A percentile compares a stretch with the other conserved stretches of the same genome.
Conservation (phyloP, 1,140 invertebrate species). For the Dreissena rostriformis region DNA sequence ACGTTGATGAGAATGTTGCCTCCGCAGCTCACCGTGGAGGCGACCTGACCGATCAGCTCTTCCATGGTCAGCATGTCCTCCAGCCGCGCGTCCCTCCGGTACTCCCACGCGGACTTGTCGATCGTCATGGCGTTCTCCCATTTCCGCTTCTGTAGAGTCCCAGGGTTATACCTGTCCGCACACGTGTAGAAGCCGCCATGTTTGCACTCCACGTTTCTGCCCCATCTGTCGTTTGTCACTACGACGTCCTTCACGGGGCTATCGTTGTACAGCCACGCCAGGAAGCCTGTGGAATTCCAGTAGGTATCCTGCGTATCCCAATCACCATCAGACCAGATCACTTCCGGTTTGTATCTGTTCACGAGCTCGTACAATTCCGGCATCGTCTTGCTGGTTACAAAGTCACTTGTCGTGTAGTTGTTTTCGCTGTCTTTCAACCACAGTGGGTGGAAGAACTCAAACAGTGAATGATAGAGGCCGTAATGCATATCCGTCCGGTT, state of each 20-base stretch:
- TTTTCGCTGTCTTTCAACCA: constrained; percentile 89
- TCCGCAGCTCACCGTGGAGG: constrained; percentile 91
- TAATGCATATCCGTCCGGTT: constrained; percentile 87
- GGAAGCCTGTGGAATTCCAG: background rate
- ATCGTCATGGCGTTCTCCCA: constrained; percentile 89
- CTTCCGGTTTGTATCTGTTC: constrained; percentile 19
- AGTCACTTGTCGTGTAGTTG: constrained; percentile 86
- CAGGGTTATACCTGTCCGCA: constrained; percentile 92
- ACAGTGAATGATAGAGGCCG: constrained; percentile 94
- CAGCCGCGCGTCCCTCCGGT: constrained; percentile 86
- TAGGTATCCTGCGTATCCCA: constrained; percentile 10
- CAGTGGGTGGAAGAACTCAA: constrained; percentile 95
- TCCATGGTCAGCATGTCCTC: constrained; percentile 87
- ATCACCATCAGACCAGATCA: constrained; percentile 27
- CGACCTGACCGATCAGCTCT: constrained; percentile 88
- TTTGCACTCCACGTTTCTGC: constrained; percentile 87
- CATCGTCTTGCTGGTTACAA: constrained; percentile 81
- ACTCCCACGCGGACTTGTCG: constrained; percentile 90
- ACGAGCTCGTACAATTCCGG: constrained; percentile 77
- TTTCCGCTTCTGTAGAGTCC: constrained; percentile 78
- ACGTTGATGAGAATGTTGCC: constrained; percentile 95
- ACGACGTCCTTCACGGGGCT: constrained; percentile 92
- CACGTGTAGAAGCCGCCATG: constrained; percentile 93
- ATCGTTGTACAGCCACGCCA: constrained; percentile 84
- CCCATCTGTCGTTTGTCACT: constrained; percentile 94